Base-by-base conservation (phyloP, 2,113 vertebrate genomes). In the Neoarius graeffei region DNA sequence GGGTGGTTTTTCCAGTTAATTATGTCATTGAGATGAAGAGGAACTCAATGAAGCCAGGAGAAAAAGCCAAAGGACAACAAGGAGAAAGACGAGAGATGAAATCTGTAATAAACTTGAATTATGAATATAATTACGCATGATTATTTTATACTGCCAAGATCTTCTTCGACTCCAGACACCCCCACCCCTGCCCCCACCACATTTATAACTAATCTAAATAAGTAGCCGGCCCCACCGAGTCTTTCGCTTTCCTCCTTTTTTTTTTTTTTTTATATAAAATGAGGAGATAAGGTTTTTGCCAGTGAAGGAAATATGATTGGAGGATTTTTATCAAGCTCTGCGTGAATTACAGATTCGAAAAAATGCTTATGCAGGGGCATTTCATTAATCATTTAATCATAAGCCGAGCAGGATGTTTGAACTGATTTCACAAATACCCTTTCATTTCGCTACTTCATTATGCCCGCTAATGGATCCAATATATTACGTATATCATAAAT, bases 301-400 rank as follows among this genome's bases (percentile, higher is more conserved):
- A 98, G 96, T 98, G 97, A 98, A 97, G 97, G 97, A 98, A 99
- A 99, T 98, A 96, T 97, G 98, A 99, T 99, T 99, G 98, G 97
- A 97, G 97, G 98, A 99, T 98, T 99, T 99, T 99, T 99, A 99
- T 99, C 98, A 99, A 98, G 64, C 83, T 96, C 96, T 95, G 95
- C 97, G 99, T 99, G 98, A 99, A 99, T 99, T 99, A 99, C 98
- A 98, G 97, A 73, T 88, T 99, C 97, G 97, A 97, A 99, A 76
- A 99, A 99, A 99, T 99, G 98, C 98, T 99, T 99, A 98, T 98
- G 98, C 97, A 97, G 98, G 96, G 97, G 97, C 98, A 98, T 99
- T 99, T 98, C 98, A 99, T 99, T 99, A 99, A 99, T 99, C 98
- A 99, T 99, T 99, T 99, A 99, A 99, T 99, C 98, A 99, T 99